Evolutionary conservation across 2,888 invertebrate species (phyloP).

Genomic region (Elysia crispata): DNA sequence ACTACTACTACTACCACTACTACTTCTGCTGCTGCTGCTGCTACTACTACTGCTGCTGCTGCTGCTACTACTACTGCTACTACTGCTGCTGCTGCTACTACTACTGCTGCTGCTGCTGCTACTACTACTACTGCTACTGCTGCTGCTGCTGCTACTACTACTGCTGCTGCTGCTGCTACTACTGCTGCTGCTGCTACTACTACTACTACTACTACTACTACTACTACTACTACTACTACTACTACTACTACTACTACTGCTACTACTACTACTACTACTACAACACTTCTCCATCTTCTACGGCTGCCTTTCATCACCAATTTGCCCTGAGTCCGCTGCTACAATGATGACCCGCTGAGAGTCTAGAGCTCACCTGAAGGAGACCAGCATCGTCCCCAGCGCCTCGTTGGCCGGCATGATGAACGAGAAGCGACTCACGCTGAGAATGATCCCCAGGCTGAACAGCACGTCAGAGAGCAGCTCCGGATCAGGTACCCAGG

Average conservation of each 20-base stretch:
- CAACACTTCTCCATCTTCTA: not conserved
- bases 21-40: too few species aligned
- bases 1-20: conserved; percentile 1
- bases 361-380: conserved; percentile 57
- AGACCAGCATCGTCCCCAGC: conserved; percentile 71
- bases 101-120: not conserved
- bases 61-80: not conserved
- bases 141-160: too few species aligned
- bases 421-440: conserved; percentile 68
- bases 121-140: too few species aligned
- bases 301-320: not conserved
- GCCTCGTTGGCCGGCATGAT: conserved; percentile 73
- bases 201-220: not conserved
- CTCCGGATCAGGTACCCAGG: conserved; percentile 67
- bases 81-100: not conserved
- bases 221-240: conserved; percentile 19
- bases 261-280: conserved; percentile 16
- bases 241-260: conserved; percentile 16
- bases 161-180: too few species aligned
- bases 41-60: not conserved
- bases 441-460: conserved; percentile 68
- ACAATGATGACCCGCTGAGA: too few species aligned
- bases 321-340: too few species aligned
- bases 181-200: too few species aligned
- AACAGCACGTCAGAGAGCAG: conserved; percentile 69